phyloP scores from a whole-genome alignment of 1,140 invertebrate genomes.

The Ceratoteleas bidentatus region DNA sequence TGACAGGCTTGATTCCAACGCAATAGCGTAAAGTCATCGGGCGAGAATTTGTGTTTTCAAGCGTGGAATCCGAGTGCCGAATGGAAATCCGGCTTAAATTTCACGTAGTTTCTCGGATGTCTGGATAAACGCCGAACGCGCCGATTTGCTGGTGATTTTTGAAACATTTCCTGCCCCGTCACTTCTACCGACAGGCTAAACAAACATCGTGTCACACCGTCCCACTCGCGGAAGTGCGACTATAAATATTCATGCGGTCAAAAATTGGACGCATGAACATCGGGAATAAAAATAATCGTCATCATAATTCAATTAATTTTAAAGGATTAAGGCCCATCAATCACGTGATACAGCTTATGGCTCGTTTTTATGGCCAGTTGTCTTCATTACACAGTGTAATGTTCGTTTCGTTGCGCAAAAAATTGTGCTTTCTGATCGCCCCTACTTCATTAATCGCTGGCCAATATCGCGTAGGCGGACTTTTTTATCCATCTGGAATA shows the following conservation, averaged over 20 bases:
- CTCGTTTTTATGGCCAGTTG: no score
- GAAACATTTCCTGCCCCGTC: slow-evolving; percentile 72
- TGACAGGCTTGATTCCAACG: slow-evolving; percentile 19
- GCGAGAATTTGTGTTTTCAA: slow-evolving; percentile 16
- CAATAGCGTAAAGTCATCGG: slow-evolving; percentile 27
- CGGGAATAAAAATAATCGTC: no score
- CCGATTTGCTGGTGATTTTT: slow-evolving; percentile 67
- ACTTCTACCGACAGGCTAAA: slow-evolving; percentile 74
- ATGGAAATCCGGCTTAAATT: slow-evolving; percentile 64
- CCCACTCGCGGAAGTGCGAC: slow-evolving; percentile 52
- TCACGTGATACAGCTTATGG: no score
- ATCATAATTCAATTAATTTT: no score
- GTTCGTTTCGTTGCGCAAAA: no score
- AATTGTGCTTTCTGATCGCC: no score
- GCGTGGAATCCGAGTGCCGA: slow-evolving; percentile 19
- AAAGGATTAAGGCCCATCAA: no score
- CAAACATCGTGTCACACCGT: slow-evolving; percentile 73
- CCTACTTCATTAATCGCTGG: no score
- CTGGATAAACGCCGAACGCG: slow-evolving; percentile 69
- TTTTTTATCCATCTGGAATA: not conserved
- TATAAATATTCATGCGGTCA: slow-evolving; percentile 40
- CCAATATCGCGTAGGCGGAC: no score
- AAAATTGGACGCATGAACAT: no score
- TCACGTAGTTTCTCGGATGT: slow-evolving; percentile 62
- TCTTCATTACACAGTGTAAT: no score